A percentile compares a stretch with the other conserved stretches of the same genome.
Evolutionary conservation across 2,797 vertebrate genomes (phyloP).

Genomic region (Phrynocephalus forsythii): DNA sequence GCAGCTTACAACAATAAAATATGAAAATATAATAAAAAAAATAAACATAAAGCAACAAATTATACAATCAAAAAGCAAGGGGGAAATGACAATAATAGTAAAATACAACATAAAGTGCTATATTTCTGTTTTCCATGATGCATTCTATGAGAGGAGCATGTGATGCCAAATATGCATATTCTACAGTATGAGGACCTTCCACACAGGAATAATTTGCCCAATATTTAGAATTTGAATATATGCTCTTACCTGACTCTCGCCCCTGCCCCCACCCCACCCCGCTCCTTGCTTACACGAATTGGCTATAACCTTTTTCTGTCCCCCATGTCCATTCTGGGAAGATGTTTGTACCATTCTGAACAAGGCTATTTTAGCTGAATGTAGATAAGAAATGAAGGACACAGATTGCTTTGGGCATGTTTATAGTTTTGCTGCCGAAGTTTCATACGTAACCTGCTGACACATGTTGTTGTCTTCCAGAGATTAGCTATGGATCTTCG

Average conservation of each 20-base stretch:
- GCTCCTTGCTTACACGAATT: not conserved
- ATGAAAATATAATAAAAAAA: no score
- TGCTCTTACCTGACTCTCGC: not conserved
- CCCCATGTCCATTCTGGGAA: not conserved
- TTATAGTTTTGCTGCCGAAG: conserved; percentile 26
- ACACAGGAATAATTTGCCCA: not conserved
- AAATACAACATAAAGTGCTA: not conserved
- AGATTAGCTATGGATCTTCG: conserved; percentile 96
- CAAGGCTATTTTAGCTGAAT: not conserved
- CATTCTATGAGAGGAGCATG: not conserved
- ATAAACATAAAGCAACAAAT: no score
- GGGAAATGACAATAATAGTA: no score
- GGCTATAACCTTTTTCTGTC: not conserved
- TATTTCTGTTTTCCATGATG: not conserved
- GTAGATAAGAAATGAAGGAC: not conserved
- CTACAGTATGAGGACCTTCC: not conserved
- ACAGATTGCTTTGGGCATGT: conserved; percentile 13
- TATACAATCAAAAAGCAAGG: no score
- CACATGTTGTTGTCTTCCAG: conserved; percentile 76
- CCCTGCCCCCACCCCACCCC: not conserved
- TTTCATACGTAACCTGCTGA: conserved; percentile 47
- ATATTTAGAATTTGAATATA: not conserved
- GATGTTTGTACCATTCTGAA: not conserved
- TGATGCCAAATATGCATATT: not conserved
- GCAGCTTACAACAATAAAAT: no score